A percentile compares a stretch with the other conserved stretches of the same genome.
Conservation (phyloP, 2,113 vertebrate genomes). For the Cephalophus harveyi region DNA sequence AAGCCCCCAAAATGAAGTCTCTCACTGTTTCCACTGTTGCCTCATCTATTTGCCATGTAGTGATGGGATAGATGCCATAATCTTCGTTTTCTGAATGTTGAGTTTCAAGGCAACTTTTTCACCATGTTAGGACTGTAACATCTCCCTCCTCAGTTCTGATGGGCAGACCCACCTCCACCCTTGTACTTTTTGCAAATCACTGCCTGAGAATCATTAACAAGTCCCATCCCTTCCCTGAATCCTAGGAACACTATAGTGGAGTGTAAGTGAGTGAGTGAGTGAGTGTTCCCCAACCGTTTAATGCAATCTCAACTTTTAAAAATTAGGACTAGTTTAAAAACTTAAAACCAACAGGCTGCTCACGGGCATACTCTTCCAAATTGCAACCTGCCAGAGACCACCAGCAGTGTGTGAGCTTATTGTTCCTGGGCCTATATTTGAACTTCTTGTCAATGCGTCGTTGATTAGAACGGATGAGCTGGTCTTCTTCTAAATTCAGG, state of each 20-base stretch:
- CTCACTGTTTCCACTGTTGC: background rate
- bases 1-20: background rate
- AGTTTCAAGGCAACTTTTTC: background rate
- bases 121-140: fast-evolving
- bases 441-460: background rate
- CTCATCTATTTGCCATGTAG: background rate
- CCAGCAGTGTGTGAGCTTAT: background rate
- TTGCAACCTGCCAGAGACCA: background rate
- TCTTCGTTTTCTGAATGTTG: background rate
- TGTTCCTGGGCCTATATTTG: background rate
- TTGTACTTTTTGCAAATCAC: background rate
- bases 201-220: background rate
- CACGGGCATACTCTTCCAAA: background rate
- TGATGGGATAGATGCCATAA: background rate
- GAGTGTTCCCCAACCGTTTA: background rate
- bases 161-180: background rate
- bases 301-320: background rate
- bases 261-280: background rate
- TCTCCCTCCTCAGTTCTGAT: background rate
- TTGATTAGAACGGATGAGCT: background rate
- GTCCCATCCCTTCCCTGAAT: background rate
- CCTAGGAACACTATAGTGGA: background rate
- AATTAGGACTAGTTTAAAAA: background rate
- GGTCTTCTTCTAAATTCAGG: background rate
- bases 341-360: background rate